phyloP scores from a whole-genome alignment of 2,113 vertebrate species.

The Clarias batrachus region DNA sequence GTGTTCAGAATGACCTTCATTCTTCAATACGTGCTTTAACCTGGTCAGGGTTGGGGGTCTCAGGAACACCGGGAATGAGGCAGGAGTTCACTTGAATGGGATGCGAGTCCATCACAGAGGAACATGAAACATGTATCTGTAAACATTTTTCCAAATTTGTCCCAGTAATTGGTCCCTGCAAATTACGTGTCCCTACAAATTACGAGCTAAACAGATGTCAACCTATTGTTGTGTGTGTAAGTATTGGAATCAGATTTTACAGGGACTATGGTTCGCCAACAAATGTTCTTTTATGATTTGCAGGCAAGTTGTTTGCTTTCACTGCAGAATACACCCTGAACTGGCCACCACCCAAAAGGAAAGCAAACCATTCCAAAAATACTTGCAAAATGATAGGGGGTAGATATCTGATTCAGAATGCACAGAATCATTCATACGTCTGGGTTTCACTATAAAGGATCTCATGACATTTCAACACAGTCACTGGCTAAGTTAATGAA shows the following conservation, averaged over 20 bases:
- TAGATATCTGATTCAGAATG: conserved; percentile 5
- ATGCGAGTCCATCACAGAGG: background rate
- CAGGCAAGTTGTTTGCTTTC: conserved; percentile 9
- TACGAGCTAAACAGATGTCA: background rate
- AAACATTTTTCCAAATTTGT: too few species aligned
- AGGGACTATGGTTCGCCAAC: background rate
- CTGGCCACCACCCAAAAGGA: conserved; percentile 4
- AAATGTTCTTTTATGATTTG: background rate
- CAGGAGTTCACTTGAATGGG: background rate
- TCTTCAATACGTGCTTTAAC: background rate
- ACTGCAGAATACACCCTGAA: background rate
- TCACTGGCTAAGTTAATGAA: background rate
- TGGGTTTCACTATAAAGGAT: background rate
- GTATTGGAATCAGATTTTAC: background rate
- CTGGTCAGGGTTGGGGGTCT: too few species aligned
- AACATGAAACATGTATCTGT: too few species aligned
- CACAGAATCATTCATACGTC: background rate
- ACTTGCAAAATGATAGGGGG: conserved; percentile 1
- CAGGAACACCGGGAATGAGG: background rate
- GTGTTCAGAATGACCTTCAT: background rate
- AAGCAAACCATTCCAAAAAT: conserved; percentile 15
- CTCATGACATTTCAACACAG: background rate
- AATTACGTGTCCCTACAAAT: too few species aligned
- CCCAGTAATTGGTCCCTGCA: too few species aligned
- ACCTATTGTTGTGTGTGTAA: background rate